Conservation (phyloP, 2,113 vertebrate genomes). For the Sarotherodon lohbergeri region DNA sequence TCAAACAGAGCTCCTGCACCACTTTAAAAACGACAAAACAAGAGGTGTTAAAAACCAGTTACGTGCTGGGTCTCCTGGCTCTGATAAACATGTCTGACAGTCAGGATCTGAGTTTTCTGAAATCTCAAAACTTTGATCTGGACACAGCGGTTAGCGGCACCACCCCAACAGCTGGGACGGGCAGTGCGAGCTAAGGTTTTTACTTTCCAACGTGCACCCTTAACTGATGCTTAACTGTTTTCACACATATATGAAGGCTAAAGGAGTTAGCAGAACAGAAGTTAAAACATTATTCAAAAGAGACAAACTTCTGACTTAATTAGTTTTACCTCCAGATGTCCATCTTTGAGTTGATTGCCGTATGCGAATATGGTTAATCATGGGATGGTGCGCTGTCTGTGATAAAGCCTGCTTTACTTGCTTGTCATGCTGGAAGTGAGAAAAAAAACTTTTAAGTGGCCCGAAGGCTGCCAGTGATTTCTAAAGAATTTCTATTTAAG, state of each 20-base stretch:
- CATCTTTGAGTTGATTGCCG: neutral
- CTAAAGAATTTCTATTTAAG: neutral
- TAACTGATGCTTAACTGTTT: neutral
- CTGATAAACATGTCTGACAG: neutral
- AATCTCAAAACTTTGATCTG: neutral
- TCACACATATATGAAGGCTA: neutral
- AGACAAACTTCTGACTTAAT: neutral
- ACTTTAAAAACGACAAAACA: neutral
- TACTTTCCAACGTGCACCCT: neutral
- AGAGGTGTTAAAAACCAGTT: neutral
- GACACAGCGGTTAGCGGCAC: neutral
- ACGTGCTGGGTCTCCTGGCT: neutral
- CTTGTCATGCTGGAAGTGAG: neutral
- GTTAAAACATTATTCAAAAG: neutral
- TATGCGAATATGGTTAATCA: neutral
- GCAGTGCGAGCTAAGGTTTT: neutral
- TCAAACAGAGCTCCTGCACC: neutral
- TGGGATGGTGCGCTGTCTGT: neutral
- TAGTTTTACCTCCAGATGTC: neutral
- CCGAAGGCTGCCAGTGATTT: neutral
- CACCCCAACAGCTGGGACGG: neutral
- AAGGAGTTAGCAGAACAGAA: neutral
- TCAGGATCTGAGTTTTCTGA: neutral
- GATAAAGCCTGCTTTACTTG: neutral
- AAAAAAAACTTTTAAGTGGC: neutral